Evolutionary conservation across 2,888 invertebrate species (phyloP).

Genomic region (Drosophila maculinotata): DNA sequence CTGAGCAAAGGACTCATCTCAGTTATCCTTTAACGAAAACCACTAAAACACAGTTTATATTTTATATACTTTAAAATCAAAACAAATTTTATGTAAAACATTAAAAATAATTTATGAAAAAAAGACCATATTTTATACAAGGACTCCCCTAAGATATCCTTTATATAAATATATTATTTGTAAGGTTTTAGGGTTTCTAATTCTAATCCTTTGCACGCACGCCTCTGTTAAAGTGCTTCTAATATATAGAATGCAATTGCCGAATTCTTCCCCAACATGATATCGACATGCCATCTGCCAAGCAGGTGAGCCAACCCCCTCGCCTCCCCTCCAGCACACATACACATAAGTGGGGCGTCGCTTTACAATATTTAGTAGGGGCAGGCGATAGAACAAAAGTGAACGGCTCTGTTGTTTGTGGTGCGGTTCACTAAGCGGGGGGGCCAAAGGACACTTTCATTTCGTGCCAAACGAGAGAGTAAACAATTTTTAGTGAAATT

Average conservation of each 20-base stretch:
- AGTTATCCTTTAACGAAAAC: too few species aligned
- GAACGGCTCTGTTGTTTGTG: too few species aligned
- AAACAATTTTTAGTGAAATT: constrained; percentile 86
- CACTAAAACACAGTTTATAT: too few species aligned
- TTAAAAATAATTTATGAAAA: too few species aligned
- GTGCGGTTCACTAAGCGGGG: constrained; percentile 17
- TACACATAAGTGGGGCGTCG: constrained; percentile 16
- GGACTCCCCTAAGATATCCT: not conserved
- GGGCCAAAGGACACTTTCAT: constrained; percentile 82
- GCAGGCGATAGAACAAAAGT: constrained; percentile 6
- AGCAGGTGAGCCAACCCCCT: constrained; percentile 18
- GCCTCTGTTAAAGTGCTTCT: constrained; percentile 34
- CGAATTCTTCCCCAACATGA: constrained; percentile 43
- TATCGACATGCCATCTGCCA: constrained; percentile 15
- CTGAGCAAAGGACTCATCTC: too few species aligned
- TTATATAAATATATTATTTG: too few species aligned
- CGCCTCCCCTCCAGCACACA: too few species aligned
- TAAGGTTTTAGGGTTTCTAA: too few species aligned
- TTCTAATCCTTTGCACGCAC: constrained; percentile 23
- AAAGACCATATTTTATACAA: not conserved
- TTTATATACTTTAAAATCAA: too few species aligned
- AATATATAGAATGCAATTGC: constrained; percentile 18
- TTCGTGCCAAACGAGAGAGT: constrained; percentile 84
- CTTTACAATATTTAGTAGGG: constrained; percentile 11
- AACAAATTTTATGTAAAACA: too few species aligned